Conservation (phyloP, 92 coral and sea anemone genomes). For the Palythoa grandiflora region DNA sequence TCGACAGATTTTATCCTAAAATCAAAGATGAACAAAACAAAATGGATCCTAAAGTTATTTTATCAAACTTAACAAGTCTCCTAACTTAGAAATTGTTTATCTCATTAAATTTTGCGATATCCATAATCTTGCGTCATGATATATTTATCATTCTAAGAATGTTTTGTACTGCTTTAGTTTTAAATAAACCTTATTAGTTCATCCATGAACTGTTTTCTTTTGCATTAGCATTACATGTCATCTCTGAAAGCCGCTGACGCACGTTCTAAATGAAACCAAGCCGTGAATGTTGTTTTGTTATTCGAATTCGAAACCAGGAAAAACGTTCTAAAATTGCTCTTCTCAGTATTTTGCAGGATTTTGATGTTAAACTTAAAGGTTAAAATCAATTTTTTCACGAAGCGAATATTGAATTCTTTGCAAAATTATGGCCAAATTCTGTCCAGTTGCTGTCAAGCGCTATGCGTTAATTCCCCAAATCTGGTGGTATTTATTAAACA, state of each 20-base stretch:
- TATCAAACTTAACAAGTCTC: no score
- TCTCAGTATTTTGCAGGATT: neutral
- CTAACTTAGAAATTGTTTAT: neutral
- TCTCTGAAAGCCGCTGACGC: no score
- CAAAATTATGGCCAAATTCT: neutral
- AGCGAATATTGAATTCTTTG: neutral
- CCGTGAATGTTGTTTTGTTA: no score
- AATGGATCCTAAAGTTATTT: neutral
- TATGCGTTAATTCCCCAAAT: neutral
- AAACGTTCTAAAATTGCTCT: neutral
- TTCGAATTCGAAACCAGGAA: neutral
- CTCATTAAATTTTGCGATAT: slow-evolving; percentile 8
- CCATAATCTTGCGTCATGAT: neutral
- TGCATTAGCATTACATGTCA: neutral
- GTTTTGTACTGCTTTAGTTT: neutral
- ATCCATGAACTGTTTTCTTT: neutral
- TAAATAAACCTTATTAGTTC: neutral
- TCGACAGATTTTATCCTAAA: neutral
- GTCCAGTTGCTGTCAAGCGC: slow-evolving; percentile 22
- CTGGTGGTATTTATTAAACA: neutral
- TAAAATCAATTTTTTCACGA: neutral
- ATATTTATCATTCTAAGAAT: slow-evolving; percentile 21
- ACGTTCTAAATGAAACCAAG: no score
- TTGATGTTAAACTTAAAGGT: neutral
- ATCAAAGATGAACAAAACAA: neutral